Percentiles rank a stretch among this genome's conserved stretches.
These are phyloP conservation scores for Incurvaria masculella DNA, from an alignment of 2,888 invertebrate species.

Conservation along the genomic window DNA sequence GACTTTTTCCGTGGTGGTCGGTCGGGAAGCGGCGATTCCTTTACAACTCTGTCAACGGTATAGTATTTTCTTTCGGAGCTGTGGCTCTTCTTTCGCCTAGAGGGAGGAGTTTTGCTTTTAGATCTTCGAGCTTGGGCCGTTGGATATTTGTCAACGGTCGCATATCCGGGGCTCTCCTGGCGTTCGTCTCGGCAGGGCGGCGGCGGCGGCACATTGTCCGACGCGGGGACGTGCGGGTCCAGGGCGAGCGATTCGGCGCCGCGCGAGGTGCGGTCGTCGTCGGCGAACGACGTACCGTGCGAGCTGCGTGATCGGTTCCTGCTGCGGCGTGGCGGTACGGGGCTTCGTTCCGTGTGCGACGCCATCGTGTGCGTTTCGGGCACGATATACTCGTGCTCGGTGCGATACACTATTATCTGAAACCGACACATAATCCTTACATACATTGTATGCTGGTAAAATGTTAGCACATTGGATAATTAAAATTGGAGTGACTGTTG, in stretches of 20 bases:
- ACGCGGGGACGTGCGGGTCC: conserved; percentile 38
- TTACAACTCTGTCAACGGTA: conserved; percentile 57
- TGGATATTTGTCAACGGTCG: conserved; percentile 72
- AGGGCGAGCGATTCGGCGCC: conserved; percentile 65
- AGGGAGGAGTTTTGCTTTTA: conserved; percentile 49
- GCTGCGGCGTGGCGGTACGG: conserved; percentile 53
- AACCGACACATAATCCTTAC: too few species aligned
- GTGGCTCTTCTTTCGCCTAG: conserved; percentile 41
- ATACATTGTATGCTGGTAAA: too few species aligned
- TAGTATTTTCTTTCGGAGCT: conserved; percentile 63
- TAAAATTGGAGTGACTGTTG: too few species aligned
- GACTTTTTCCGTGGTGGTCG: conserved; percentile 63
- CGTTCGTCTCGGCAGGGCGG: conserved; percentile 39
- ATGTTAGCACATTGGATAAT: too few species aligned
- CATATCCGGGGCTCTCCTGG: conserved; percentile 64
- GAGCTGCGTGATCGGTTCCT: conserved; percentile 56
- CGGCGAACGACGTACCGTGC: conserved; percentile 54
- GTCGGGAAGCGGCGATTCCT: conserved; percentile 51
- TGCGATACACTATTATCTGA: conserved; percentile 63
- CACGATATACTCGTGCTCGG: conserved; percentile 64
- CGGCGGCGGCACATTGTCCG: conserved; percentile 24
- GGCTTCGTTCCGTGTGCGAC: conserved; percentile 57
- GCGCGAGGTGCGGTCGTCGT: conserved; percentile 69
- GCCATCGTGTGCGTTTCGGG: conserved; percentile 53
- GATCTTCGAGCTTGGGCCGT: conserved; percentile 59